Evolutionary conservation across 1,140 invertebrate species (phyloP), one percentile per base, ranked within the genome.

Genomic region (Trichoplusia ni): DNA sequence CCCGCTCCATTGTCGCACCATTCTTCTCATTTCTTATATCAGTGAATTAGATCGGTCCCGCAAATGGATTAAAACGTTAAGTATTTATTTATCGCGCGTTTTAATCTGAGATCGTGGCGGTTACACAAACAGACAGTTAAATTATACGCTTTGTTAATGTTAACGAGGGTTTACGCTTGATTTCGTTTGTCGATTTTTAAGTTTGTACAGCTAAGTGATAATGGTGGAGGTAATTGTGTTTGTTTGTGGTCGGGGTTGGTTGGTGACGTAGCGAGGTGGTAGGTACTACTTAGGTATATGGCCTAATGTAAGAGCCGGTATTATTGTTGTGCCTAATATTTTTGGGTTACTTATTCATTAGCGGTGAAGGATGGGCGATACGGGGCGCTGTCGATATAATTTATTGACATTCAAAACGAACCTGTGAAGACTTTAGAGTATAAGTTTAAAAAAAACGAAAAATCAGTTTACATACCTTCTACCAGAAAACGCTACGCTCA

Each of bases 61-160:
- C 69, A 82, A 81, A 77, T 82, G 80, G 75, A 84, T 84, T 80
- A 76, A 77, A 66, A 67, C 72, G 74, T 72, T 75, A 80, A 84
- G 77, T 81, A 77, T 84, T 86, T 84, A 83, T 86, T 84, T 77
- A 77, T 77, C 73, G 68, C 44, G 25, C 69, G n/a, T 66, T 62
- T 84, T 85, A 82, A 86, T 86, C 83, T 79, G 69, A 75, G 79
- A 77, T 77, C 75, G 73, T 58, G 56, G 69, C 71, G 72, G 72
- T 77, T 76, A 82, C 47, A 79, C 76, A 78, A 85, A 84, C 77
- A 86, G 70, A 77, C 69, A 69, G 46, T 49, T 73, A 79, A 83
- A 83, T 82, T 82, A 82, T 85, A 83, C 71, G 76, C 74, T 81
- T 81, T 79, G 79, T 79, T 75, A 65, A 58, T 33, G 46, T 51